Evolutionary conservation across 2,797 vertebrate species (phyloP), one percentile per base, ranked within the genome.

Genomic region (Hybognathus amarus): DNA sequence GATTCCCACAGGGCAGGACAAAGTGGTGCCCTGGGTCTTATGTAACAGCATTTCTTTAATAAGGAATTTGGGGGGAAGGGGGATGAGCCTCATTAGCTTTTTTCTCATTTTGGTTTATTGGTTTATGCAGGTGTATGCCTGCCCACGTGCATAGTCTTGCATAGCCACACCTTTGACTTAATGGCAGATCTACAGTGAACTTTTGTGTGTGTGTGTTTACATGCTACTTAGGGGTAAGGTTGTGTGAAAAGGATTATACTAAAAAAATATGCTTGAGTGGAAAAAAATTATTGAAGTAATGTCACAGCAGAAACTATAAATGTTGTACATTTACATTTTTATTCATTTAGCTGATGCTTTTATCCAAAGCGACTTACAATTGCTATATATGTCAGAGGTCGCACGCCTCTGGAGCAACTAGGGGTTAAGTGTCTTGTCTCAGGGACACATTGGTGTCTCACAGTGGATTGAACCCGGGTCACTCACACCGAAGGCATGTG

Each of bases 1-100:
- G 69, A 71, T 80, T 86, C 50, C 56, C 82, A 77, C 42, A 40
- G 63, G 79, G 33, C 22, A 82, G 68, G 71, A 64, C 4, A 24
- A 61, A 91, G 77, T 36, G 22, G 63, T 81, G 52, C 63, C 63
- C 9, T 10, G 61, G 83, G 74, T 73, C 50, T 80, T 80, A 63
- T 24, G 17, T 87, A 87, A 56, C 64, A 12, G 9, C 79, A 71
- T 86, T 82, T 63, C 86, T 77, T 86, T 86, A 89, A 91, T 68
- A 54, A 66, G 24, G 54, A 47, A 79, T 67, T 77, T 71, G 27
- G 59, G n/a, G n/a, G 61, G 54, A 63, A 85, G 59, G 50, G 61
- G 66, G 52, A 47, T 80, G 13, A 59, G 77, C 52, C 64, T 85
- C 71, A 81, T 81, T 85, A 85, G 68, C 38, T 42, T 27, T n/a